A percentile compares a stretch with the other conserved stretches of the same genome.
Conservation (phyloP, 2,113 vertebrate species). For the Hemibagrus wyckioides region DNA sequence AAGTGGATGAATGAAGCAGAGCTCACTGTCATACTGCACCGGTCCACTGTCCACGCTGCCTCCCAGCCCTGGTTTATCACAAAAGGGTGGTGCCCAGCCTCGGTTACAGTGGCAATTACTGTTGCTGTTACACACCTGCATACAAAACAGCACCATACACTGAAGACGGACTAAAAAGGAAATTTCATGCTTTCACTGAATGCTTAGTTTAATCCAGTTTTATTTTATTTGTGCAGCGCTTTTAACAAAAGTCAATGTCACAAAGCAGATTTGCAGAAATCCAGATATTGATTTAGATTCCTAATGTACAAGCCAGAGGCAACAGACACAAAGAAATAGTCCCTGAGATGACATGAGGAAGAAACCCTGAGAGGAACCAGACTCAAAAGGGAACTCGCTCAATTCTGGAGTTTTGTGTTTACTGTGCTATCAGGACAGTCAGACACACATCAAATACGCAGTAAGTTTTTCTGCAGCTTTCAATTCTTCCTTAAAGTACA, state of each 20-base stretch:
- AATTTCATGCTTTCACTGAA: not conserved
- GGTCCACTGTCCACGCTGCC: conserved; percentile 95
- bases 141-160: conserved; percentile 21
- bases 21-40: conserved; percentile 81
- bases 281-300: not conserved
- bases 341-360: not conserved
- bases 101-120: conserved; percentile 87
- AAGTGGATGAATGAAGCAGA: conserved; percentile 24
- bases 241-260: not conserved
- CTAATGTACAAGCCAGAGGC: not conserved
- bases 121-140: conserved; percentile 94
- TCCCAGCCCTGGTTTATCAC: conserved; percentile 83
- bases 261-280: conserved; percentile 3
- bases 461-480: not conserved
- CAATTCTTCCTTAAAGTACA: not conserved
- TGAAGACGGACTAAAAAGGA: conserved; percentile 6
- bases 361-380: not conserved
- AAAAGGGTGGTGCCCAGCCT: conserved; percentile 89
- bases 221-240: not conserved
- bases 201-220: not conserved
- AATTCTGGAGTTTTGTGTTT: not conserved
- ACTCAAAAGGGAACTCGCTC: not conserved
- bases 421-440: not conserved
- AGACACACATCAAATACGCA: not conserved
- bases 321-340: not conserved